Evolutionary conservation across 2,113 vertebrate species (phyloP), one percentile per base, ranked within the genome.

Genomic region (Lepus timidus): DNA sequence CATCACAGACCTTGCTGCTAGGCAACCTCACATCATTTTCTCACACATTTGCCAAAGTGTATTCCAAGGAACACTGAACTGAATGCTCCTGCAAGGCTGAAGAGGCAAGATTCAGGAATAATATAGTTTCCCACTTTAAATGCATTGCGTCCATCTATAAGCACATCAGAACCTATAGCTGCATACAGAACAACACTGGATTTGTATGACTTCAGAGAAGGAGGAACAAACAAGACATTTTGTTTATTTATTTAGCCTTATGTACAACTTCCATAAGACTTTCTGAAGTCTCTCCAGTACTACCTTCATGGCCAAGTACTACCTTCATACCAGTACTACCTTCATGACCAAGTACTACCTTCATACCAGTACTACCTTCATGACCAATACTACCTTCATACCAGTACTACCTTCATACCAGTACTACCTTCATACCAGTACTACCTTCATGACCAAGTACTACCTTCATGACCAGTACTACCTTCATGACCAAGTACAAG

Each of bases 21-120:
- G 95, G 88, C 85, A 95, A 95, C 81, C 82, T 92, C 64, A 74
- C 68, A 58, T 87, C 90, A 93, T 70, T 91, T 70, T 93, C 96
- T 94, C 71, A 80, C 13, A 70, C 73, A 83, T 71, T 93, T 67
- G 93, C 71, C 88, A 90, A 97, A 93, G 74, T 92, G 82, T 85
- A 87, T 95, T 96, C 90, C 84, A 71, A 83, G 95, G 62, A 95
- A 93, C 73, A 90, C 85, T 82, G 58, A 39, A 70, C 75, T 74
- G 83, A 91, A 74, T 64, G 49, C 11, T 82, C 70, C 80, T 64
- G 74, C 25, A 85, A 90, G 55, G 64, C 55, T 1, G 23, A 87
- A 94, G 92, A 93, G 33, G 80, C 20, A 86, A 94, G 80, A 87
- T 87, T 83, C 90, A 80, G 61, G 67, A 96, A 93, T 39, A 93